A percentile compares a stretch with the other conserved stretches of the same genome.
phyloP scores from a whole-genome alignment of 1,140 invertebrate species.

The Zelostemma sp. region DNA sequence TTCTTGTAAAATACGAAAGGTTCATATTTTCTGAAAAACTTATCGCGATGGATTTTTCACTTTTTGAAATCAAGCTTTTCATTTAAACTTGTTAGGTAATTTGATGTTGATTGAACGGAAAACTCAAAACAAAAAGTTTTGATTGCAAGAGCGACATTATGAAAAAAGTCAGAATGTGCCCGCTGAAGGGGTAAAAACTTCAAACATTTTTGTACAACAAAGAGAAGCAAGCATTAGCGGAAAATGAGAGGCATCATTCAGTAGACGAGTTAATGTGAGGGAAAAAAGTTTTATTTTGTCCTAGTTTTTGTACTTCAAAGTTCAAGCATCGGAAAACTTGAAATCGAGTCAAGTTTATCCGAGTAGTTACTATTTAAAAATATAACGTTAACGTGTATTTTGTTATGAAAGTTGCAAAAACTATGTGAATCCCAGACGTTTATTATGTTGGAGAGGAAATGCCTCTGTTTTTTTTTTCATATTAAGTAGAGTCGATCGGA shows the following conservation, averaged over 20 bases:
- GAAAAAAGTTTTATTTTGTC: conserved; percentile 33
- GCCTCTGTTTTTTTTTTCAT: no score
- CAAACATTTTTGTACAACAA: conserved; percentile 31
- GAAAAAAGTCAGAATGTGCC: conserved; percentile 22
- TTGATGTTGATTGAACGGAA: conserved; percentile 2
- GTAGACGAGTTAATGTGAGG: conserved; percentile 23
- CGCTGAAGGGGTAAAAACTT: conserved; percentile 10
- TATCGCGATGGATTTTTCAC: no score
- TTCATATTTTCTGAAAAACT: no score
- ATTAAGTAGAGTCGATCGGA: no score
- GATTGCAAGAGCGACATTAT: background rate
- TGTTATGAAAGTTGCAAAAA: conserved; percentile 30
- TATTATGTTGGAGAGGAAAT: conserved; percentile 7
- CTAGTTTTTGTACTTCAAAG: conserved; percentile 23
- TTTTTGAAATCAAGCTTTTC: conserved; percentile 2
- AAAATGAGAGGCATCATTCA: conserved; percentile 15
- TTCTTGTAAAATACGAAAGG: no score
- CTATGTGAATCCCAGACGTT: conserved; percentile 16
- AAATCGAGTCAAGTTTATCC: conserved; percentile 28
- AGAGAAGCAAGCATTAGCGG: background rate
- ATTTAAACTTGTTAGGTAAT: conserved; percentile 11
- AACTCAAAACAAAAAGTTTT: no score
- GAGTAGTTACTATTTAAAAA: conserved; percentile 20
- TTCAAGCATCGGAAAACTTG: conserved; percentile 26
- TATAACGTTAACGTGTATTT: conserved; percentile 23